Evolutionary conservation across 2,797 vertebrate genomes (phyloP).

Genomic region (Dendrocincla tyrannina): DNA sequence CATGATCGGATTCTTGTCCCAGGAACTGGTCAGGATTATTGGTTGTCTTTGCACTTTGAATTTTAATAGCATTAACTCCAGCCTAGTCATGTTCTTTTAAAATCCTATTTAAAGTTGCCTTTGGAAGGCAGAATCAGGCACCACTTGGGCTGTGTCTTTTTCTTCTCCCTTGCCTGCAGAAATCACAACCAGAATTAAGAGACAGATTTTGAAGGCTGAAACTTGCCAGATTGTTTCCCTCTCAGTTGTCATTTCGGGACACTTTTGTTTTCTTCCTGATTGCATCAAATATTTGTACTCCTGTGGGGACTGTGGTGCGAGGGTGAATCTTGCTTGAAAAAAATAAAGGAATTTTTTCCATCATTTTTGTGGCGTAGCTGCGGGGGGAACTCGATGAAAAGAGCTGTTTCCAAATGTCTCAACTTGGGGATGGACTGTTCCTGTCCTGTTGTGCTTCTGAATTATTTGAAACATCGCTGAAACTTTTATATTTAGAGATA

Average conservation of each 20-base stretch:
- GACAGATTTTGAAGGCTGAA: constrained; percentile 12
- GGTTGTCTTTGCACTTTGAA: not conserved
- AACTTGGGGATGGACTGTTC: not conserved
- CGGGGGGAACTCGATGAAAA: not conserved
- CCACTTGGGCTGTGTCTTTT: not conserved
- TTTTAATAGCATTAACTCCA: not conserved
- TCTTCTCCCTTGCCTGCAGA: not conserved
- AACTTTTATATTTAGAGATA: not conserved
- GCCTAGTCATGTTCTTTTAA: not conserved
- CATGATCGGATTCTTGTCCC: not conserved
- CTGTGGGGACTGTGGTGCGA: not conserved
- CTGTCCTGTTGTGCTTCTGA: not conserved
- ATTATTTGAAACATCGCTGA: not conserved
- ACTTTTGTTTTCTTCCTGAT: constrained; percentile 40
- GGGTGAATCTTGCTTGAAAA: constrained; percentile 5
- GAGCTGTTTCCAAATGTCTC: not conserved
- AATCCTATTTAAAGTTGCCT: not conserved
- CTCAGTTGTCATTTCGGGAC: not conserved
- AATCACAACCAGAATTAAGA: not conserved
- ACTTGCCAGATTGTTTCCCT: constrained; percentile 28
- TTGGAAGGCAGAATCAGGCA: not conserved
- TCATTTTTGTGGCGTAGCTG: not conserved
- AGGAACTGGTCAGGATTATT: not conserved
- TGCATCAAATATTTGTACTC: constrained; percentile 32
- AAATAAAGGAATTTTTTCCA: not conserved